Percentiles rank a stretch among this genome's conserved stretches.
phyloP scores from a whole-genome alignment of 2,888 invertebrate species.

The Drosophila gaucha region DNA sequence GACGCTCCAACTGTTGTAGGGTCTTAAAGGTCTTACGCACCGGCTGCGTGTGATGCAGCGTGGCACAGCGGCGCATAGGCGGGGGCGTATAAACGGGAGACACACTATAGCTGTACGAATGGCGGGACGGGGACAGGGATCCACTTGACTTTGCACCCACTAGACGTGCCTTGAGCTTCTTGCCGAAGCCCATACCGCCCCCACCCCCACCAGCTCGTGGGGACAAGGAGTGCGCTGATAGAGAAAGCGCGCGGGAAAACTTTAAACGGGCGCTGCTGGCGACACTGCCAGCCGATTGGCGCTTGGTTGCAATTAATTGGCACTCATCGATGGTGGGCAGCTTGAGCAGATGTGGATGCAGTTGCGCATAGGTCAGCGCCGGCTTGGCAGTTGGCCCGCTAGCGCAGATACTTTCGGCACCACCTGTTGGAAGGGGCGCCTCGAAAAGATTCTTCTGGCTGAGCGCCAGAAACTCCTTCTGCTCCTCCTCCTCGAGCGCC shows the following conservation, averaged over 20 bases:
- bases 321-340: constrained; percentile 83
- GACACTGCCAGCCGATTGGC: constrained; percentile 42
- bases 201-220: constrained; percentile 44
- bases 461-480: constrained; percentile 82
- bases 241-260: constrained; percentile 79
- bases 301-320: constrained; percentile 70
- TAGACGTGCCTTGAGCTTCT: constrained; percentile 71
- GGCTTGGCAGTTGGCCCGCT: constrained; percentile 26
- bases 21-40: constrained; percentile 82
- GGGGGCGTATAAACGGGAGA: constrained; percentile 83
- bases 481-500: constrained; percentile 85
- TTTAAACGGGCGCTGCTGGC: constrained; percentile 64
- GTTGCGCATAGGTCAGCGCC: constrained; percentile 69
- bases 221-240: constrained; percentile 80
- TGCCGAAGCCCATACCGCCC: constrained; percentile 56
- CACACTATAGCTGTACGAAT: constrained; percentile 75
- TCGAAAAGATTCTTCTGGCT: constrained; percentile 83
- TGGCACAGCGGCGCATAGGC: constrained; percentile 82
- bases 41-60: constrained; percentile 82
- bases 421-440: constrained; percentile 62
- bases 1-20: constrained; percentile 82
- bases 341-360: constrained; percentile 81
- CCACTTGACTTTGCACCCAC: constrained; percentile 72
- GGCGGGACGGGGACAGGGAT: constrained; percentile 75
- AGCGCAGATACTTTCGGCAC: constrained; percentile 20